A percentile compares a stretch with the other conserved stretches of the same genome.
Evolutionary conservation across 2,888 invertebrate genomes (phyloP).

Genomic region (Drosophila affinis): DNA sequence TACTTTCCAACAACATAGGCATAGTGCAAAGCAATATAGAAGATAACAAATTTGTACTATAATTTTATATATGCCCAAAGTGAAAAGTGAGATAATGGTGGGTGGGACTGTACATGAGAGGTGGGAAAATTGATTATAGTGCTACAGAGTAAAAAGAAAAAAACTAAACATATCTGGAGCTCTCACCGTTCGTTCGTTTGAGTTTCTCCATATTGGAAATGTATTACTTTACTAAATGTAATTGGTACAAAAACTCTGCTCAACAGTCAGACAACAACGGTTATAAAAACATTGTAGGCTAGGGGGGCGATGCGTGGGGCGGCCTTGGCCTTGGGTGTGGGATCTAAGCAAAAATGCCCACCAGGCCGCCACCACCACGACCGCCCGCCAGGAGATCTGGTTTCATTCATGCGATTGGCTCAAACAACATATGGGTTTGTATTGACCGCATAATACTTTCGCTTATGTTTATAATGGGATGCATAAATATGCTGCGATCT

Average conservation of each 20-base stretch:
- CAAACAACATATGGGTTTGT: conserved; percentile 78
- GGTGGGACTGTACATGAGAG: conserved; percentile 29
- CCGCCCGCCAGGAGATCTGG: conserved; percentile 19
- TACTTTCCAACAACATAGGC: conserved; percentile 25
- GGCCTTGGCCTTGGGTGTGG: conserved; percentile 54
- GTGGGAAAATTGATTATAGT: conserved; percentile 2
- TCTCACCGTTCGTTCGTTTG: conserved; percentile 63
- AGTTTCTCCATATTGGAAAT: conserved; percentile 47
- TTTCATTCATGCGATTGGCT: conserved; percentile 53
- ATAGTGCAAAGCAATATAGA: conserved; percentile 28
- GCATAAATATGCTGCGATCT: conserved; percentile 82
- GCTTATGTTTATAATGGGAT: conserved; percentile 78
- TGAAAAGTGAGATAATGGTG: conserved; percentile 2
- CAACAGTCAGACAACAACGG: conserved; percentile 44
- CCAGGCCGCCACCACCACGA: conserved; percentile 34
- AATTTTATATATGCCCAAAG: not conserved
- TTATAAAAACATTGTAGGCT: conserved; percentile 47
- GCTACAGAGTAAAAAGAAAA: conserved; percentile 40
- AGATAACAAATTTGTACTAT: not conserved
- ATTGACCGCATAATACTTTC: conserved; percentile 82
- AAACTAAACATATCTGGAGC: conserved; percentile 21
- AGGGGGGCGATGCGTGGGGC: conserved; percentile 17
- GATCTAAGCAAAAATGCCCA: conserved; percentile 59
- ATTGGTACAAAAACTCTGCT: conserved; percentile 60
- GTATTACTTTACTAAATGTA: conserved; percentile 49